Evolutionary conservation across 2,113 vertebrate genomes (phyloP).

Genomic region (Heteronetta atricapilla): DNA sequence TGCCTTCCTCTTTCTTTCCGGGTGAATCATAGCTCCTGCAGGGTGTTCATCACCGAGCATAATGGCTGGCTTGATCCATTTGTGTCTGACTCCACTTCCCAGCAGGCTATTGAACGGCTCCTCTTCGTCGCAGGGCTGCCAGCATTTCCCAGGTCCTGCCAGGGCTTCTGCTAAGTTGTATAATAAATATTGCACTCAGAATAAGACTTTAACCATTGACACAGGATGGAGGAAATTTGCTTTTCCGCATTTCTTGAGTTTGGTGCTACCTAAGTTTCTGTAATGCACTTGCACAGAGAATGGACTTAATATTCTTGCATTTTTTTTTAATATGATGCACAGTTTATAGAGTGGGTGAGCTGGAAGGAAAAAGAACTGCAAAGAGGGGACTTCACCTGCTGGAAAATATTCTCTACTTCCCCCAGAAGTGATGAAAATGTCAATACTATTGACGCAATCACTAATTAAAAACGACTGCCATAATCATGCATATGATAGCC

Average conservation of each 20-base stretch:
- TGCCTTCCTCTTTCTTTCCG: constrained; percentile 2
- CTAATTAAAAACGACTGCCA: constrained; percentile 59
- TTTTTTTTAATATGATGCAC: not conserved
- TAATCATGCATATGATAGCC: constrained; percentile 1
- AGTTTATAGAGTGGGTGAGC: not conserved
- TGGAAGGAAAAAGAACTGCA: not conserved
- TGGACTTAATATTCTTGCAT: not conserved
- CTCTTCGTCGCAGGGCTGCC: not conserved
- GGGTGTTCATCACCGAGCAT: constrained; percentile 15
- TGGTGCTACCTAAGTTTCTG: not conserved
- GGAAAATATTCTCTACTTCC: constrained; percentile 13
- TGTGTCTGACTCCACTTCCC: constrained; percentile 3
- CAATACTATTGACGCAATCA: constrained; percentile 40
- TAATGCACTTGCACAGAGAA: constrained; percentile 22
- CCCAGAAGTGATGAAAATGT: constrained; percentile 28
- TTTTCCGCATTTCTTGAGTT: constrained; percentile 23
- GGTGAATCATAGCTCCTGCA: constrained; percentile 31
- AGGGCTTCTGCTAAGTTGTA: not conserved
- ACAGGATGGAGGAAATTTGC: not conserved
- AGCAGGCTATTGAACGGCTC: not conserved
- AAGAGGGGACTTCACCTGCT: constrained; percentile 4
- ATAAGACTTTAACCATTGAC: constrained; percentile 15
- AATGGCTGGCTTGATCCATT: constrained; percentile 14
- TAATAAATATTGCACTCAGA: constrained; percentile 28
- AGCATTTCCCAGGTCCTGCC: not conserved